Conservation (phyloP, 2,113 vertebrate species). For the Melanerpes aurifrons region DNA sequence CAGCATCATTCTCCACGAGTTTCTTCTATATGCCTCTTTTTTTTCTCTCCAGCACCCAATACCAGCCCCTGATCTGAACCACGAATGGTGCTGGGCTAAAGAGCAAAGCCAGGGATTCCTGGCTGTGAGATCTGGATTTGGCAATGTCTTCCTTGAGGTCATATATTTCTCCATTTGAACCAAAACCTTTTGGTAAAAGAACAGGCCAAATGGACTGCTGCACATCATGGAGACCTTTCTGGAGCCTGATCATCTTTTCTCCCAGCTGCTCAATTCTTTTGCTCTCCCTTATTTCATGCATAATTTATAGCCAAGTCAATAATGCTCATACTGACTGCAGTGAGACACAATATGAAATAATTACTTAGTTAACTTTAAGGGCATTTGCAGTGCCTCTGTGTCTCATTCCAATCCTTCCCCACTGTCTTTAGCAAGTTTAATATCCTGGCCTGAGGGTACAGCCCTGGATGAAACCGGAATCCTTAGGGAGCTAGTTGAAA, state of each 20-base stretch:
- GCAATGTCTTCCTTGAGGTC: not conserved
- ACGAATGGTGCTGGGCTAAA: not conserved
- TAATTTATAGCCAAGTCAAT: not conserved
- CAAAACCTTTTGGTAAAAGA: not conserved
- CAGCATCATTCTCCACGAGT: not conserved
- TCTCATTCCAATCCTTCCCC: not conserved
- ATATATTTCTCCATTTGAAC: not conserved
- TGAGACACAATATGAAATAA: not conserved
- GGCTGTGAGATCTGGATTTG: not conserved
- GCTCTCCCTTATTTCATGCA: not conserved
- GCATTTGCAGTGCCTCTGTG: not conserved
- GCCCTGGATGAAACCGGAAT: conserved; percentile 17
- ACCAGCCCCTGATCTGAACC: not conserved
- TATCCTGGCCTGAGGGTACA: not conserved
- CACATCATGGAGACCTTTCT: not conserved
- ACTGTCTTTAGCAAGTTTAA: not conserved
- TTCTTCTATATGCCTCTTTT: not conserved
- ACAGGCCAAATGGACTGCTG: not conserved
- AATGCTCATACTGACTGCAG: not conserved
- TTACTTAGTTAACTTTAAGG: not conserved
- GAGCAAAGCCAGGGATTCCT: not conserved
- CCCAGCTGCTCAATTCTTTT: not conserved
- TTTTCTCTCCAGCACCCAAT: not conserved
- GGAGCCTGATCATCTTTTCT: not conserved
- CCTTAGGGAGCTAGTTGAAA: not conserved